Evolutionary conservation across 2,888 invertebrate genomes (phyloP).

Genomic region (Ceratothoa steindachneri): DNA sequence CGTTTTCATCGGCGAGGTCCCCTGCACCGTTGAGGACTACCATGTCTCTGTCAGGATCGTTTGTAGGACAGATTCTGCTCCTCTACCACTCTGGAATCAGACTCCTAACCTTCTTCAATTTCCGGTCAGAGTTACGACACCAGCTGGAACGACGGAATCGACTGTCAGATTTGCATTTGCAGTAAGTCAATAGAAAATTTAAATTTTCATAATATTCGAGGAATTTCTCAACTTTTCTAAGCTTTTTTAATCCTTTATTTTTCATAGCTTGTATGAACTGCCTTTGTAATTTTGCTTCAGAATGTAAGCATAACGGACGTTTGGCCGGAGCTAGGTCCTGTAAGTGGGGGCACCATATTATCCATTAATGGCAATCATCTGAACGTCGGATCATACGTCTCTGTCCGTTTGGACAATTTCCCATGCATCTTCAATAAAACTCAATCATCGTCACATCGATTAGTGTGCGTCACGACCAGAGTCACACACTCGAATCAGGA

Average conservation of each 20-base stretch:
- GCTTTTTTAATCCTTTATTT: no score
- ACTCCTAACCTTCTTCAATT: conserved; percentile 62
- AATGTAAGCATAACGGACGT: conserved; percentile 75
- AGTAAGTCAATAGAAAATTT: conserved; percentile 5
- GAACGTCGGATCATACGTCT: conserved; percentile 83
- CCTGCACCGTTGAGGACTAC: conserved; percentile 82
- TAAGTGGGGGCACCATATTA: conserved; percentile 90
- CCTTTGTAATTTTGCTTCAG: no score
- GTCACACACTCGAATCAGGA: conserved; percentile 56
- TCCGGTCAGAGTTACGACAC: conserved; percentile 20
- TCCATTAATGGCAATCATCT: conserved; percentile 86
- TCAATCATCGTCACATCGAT: conserved; percentile 24
- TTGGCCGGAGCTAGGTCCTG: conserved; percentile 79
- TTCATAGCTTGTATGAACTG: no score
- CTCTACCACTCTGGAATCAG: conserved; percentile 68
- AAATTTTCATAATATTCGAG: background rate
- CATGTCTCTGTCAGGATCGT: conserved; percentile 85
- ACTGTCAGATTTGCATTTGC: conserved; percentile 22
- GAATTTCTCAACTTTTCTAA: no score
- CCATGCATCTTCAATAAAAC: conserved; percentile 73
- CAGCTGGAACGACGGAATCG: conserved; percentile 18
- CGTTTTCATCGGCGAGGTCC: conserved; percentile 82
- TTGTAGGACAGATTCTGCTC: conserved; percentile 70
- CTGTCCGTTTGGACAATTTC: conserved; percentile 64
- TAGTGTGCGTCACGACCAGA: conserved; percentile 64